Evolutionary conservation across 2,797 vertebrate species (phyloP), one percentile per base, ranked within the genome.

Genomic region (Spinus olivaceus): DNA sequence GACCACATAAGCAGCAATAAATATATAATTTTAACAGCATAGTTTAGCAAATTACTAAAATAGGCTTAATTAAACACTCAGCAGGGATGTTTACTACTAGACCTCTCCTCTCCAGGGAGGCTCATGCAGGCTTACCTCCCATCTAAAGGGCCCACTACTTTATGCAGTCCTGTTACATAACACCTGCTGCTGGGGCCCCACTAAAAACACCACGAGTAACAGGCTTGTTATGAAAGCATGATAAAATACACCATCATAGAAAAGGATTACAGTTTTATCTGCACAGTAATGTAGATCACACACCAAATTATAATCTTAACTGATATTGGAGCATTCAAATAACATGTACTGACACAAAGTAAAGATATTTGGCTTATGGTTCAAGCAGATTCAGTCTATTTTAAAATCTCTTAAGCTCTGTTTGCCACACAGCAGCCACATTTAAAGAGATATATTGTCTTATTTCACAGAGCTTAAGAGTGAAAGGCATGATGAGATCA

Each of bases 351-450:
- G 28, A 69, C 41, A 59, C 23, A 46, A 76, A 79, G 13, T 5
- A n/a, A 79, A 85, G 50, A 74, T 25, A 74, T 5, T 5, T 0
- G 66, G 24, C 49, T 82, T 56, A 63, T 0, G 4, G 67, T 42
- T 90, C 53, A 80, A 84, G 37, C 41, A 85, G 56, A 80, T 71
- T 53, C 50, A 22, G n/a, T 20, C 51, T 65, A 20, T 84, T 92
- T 81, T 85, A 67, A 78, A 63, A 42, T 50, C 30, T 71, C 57
- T 82, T 56, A 78, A 88, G 46, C n/a, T 16, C 35, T n/a, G 46
- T 88, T 78, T 95, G 66, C 35, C 79, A 79, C 46, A 79, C 18
- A 73, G 61, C 53, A 88, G 64, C 64, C 53, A 60, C 64, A 56
- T 87, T 72, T 89, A 64, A 80, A 82, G 60, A 92, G 79, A 85